These are phyloP conservation scores for Hirtodrosophila histrioides DNA, from an alignment of 2,888 invertebrate species.

Conservation along the genomic window DNA sequence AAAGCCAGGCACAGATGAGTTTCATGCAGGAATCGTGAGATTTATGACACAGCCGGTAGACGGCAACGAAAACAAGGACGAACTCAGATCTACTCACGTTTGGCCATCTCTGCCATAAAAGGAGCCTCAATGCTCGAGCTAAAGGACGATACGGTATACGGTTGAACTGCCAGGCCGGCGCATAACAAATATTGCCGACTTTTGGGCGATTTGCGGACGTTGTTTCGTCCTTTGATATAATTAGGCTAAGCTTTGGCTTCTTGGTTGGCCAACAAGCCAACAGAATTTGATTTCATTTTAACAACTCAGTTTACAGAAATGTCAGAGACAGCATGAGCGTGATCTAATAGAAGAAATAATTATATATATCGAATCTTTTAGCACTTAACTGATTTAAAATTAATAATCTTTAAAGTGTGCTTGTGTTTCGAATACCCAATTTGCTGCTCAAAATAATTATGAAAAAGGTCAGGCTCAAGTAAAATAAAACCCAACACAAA, in stretches of 20 bases:
- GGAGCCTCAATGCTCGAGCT: background rate
- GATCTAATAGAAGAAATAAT: no score
- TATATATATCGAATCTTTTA: no score
- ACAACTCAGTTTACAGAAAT: constrained; percentile 7
- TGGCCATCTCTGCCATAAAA: constrained; percentile 51
- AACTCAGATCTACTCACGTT: constrained; percentile 39
- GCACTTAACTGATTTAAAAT: no score
- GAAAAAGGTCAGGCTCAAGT: no score
- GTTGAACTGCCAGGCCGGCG: background rate
- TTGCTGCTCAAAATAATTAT: no score
- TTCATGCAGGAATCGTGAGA: constrained; percentile 79
- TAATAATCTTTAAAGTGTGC: no score
- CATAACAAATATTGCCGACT: constrained; percentile 48
- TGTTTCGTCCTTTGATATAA: constrained; percentile 35
- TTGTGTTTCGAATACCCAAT: no score
- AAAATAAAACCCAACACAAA: background rate
- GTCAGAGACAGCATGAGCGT: background rate
- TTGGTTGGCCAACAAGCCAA: background rate
- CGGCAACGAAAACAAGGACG: constrained; percentile 21
- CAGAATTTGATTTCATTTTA: constrained; percentile 20
- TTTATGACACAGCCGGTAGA: constrained; percentile 64
- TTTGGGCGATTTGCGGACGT: constrained; percentile 38
- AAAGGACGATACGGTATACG: no score
- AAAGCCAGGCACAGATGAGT: constrained; percentile 73
- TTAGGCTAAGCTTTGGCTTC: constrained; percentile 40